Evolutionary conservation across 2,888 invertebrate species (phyloP), one percentile per base, ranked within the genome.

Genomic region (Platycheirus rosarum): DNA sequence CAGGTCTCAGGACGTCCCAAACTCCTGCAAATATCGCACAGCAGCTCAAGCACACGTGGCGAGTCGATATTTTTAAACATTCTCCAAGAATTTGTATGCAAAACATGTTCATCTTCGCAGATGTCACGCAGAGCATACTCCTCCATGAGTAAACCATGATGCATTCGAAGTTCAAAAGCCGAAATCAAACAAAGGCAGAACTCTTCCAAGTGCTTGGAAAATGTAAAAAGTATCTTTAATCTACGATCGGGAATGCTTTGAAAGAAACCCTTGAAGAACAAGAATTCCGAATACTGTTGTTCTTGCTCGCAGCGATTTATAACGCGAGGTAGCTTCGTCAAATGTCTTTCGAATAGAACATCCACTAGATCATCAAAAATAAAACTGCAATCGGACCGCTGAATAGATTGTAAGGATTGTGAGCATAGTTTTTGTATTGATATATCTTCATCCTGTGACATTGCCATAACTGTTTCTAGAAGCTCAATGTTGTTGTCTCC

Each of bases 181-280:
- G 92, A 91, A 42, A 93, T 88, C 37, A 94, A 88, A 63, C 92
- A 92, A 60, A 91, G 88, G 76, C 93, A 91, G 77, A 95, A 91
- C 69, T 92, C 91, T 76, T 92, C 91, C 84, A 94, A 90, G 88
- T 93, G 92, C 48, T 91, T 89, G 1, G 87, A 86, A 29, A 89
- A 92, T 74, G 92, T 90, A 46, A 96, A 90, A 23, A 94, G 90
- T 6, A 90, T 87, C 23, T 92, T 92, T 14, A 95, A 90, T 79
- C 92, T 92, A 85, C 92, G 91, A 13, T 91, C 89, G 6, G 92
- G 92, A 60, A 96, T 89, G 62, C 94, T 89, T 62, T 91, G 89
- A 9, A 95, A 87, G 88, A 95, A 95, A 2, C 95, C 95, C 82
- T 93, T 92, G 0, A 96, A 85, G 55, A 94, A 92, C 86, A 93